phyloP scores from a whole-genome alignment of 2,113 vertebrate species.

The Plestiodon gilberti region DNA sequence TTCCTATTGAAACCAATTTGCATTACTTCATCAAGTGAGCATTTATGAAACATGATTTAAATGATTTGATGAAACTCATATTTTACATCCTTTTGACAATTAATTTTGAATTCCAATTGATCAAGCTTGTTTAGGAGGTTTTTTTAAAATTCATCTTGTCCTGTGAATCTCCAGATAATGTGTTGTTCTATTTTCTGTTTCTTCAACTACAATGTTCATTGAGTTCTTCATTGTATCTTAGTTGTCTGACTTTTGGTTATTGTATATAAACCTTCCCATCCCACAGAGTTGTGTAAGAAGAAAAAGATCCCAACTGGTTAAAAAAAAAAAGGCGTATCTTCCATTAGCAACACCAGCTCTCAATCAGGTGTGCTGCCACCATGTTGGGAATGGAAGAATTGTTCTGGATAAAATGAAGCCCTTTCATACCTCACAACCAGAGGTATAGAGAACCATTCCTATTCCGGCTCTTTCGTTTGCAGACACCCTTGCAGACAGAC shows the following conservation, averaged over 20 bases:
- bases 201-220: neutral
- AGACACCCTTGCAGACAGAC: too few relatives aligned
- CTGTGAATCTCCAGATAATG: neutral
- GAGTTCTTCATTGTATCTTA: neutral
- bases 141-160: neutral
- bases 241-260: neutral
- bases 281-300: neutral
- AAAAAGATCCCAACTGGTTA: neutral
- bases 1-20: neutral
- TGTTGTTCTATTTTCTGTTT: neutral
- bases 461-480: neutral
- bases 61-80: neutral
- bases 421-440: neutral
- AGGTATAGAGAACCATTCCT: neutral
- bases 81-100: neutral
- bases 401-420: neutral
- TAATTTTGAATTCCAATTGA: conserved; percentile 20
- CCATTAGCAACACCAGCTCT: too few relatives aligned
- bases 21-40: neutral
- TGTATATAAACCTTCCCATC: neutral
- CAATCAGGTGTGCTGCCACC: neutral
- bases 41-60: neutral
- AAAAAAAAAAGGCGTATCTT: too few relatives aligned
- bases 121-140: neutral
- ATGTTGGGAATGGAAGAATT: neutral